Percentiles rank a stretch among this genome's conserved stretches.
phyloP scores from a whole-genome alignment of 2,888 invertebrate genomes.

The Peribatodes rhomboidaria region DNA sequence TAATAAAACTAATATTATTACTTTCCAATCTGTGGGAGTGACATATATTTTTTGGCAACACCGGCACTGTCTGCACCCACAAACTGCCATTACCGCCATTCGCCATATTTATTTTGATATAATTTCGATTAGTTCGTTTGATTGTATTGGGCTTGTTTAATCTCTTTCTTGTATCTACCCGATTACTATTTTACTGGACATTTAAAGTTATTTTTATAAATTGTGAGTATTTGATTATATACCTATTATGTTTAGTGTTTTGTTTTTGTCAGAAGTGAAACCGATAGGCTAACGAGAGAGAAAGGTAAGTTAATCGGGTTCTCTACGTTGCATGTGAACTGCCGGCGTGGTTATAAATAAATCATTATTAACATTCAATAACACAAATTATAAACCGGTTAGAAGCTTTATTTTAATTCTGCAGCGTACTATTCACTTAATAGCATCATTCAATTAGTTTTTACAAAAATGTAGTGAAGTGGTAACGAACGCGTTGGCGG shows the following conservation, averaged over 20 bases:
- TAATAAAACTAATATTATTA: too few species aligned
- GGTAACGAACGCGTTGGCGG: conserved; percentile 24
- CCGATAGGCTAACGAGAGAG: conserved; percentile 8
- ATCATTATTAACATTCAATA: conserved; percentile 6
- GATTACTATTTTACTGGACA: neutral
- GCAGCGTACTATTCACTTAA: neutral
- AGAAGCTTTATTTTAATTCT: neutral
- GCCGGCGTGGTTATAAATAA: conserved; percentile 22
- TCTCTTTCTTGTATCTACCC: neutral
- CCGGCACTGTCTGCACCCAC: too few species aligned
- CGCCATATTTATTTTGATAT: conserved; percentile 14
- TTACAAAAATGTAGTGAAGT: neutral
- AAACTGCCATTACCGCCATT: neutral
- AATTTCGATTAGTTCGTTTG: neutral
- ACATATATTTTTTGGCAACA: too few species aligned
- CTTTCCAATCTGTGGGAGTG: too few species aligned
- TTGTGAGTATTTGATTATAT: too few species aligned
- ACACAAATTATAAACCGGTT: neutral
- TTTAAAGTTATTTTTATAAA: neutral
- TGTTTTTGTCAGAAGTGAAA: conserved; percentile 10
- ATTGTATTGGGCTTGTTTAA: neutral
- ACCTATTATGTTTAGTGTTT: neutral
- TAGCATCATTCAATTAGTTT: neutral
- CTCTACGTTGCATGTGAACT: neutral
- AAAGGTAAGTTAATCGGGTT: conserved; percentile 10